These are phyloP conservation scores for Tenrec ecaudatus DNA, from an alignment of 2,113 vertebrate genomes.

Conservation along the genomic window DNA sequence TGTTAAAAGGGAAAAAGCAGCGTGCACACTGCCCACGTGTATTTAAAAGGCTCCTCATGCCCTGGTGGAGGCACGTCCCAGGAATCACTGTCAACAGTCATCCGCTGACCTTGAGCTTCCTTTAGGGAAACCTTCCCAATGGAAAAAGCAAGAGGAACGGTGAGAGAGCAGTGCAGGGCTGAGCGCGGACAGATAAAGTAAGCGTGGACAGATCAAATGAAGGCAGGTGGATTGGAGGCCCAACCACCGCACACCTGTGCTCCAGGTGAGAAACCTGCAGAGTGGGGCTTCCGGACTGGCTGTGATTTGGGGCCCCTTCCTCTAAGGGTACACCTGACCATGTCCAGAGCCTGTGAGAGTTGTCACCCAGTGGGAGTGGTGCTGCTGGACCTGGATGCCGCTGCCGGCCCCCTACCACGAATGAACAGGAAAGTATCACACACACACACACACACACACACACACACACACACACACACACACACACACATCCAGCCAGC, in stretches of 20 bases:
- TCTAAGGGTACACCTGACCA: not conserved
- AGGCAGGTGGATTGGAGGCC: too few species aligned
- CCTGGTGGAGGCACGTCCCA: not conserved
- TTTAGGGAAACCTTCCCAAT: not conserved
- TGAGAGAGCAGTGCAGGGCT: not conserved
- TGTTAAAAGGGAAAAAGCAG: not conserved
- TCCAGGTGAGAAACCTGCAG: not conserved
- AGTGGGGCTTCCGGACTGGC: not conserved
- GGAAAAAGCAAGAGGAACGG: not conserved
- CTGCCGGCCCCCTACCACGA: fast-evolving
- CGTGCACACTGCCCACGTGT: fast-evolving
- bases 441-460: too few species aligned
- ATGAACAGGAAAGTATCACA: not conserved
- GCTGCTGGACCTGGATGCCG: not conserved
- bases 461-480: too few species aligned
- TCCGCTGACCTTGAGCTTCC: not conserved
- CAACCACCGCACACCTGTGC: not conserved
- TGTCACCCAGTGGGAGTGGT: not conserved
- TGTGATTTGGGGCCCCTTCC: not conserved
- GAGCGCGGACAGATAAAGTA: too few species aligned
- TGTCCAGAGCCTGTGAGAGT: not conserved
- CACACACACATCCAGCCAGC: too few species aligned
- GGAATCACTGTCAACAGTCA: too few species aligned
- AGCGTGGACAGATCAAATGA: too few species aligned
- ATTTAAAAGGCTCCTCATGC: not conserved